Base-by-base conservation (phyloP, 64 coral and sea anemone genomes). In the Stichodactyla mertensii region DNA sequence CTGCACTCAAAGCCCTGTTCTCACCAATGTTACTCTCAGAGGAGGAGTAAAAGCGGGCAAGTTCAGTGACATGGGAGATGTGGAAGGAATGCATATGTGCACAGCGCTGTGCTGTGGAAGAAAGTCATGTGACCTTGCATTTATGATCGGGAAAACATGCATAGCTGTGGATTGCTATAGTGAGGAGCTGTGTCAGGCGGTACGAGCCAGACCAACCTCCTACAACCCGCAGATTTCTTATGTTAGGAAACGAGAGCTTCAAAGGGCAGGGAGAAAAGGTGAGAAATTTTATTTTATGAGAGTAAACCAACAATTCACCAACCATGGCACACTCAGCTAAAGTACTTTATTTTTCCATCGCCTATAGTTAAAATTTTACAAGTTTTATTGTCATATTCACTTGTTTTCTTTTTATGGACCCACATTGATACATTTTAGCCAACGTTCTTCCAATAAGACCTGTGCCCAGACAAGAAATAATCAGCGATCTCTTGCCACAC, bases 71-170 rank as follows among this genome's bases (percentile, higher is more conserved):
- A 85, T 98, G 51, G 96, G 96, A 1, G 93, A 94, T 13, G 96
- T 95, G 19, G 93, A 92, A 51, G 91, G 84, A 8, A 98, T 98
- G 93, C 96, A 98, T 87, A 89, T 98, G 88, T 98, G 96, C 54
- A 98, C 88, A 54, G 96, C 96, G 4, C 66, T 98, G 7, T 98
- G 96, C 57, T 98, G 96, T 82, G 96, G 84, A 19, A 79, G 93
- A 2, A 80, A 58, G 71, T 94, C 87, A 27, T 98, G 96, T 62
- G 96, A 98, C 92, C 90, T 98, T 71, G 96, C 96, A 4, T 92
- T 98, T 77, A 95, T 98, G 96, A 98, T 98, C n/a, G 90, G 86
- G 19, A 52, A 51, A 1, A 95, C 93, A 16, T 98, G 96, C 62
- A 92, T 98, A 54, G 96, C 92, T 57, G 96, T 98, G 24, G 96